Evolutionary conservation across 53 echinoderm and acorn worm genomes (phyloP).

Genomic region (Paelopatides confundens): DNA sequence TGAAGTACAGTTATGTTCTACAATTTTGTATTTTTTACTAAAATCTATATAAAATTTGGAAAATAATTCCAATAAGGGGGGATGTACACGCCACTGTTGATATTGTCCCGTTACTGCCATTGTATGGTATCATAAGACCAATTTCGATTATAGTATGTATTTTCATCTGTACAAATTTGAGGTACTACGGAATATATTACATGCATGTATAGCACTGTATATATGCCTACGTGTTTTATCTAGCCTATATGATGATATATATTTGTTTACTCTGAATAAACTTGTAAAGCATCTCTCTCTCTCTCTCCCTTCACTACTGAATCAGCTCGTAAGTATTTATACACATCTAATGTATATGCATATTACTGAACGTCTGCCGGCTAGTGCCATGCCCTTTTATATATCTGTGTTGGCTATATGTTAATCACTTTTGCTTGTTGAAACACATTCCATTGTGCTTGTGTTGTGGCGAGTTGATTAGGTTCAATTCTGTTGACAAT

Average conservation of each 20-base stretch:
- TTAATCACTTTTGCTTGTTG: not conserved
- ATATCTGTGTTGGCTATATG: not conserved
- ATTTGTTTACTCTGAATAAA: not conserved
- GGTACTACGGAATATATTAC: too few relatives aligned
- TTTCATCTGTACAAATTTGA: not conserved
- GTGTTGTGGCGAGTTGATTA: not conserved
- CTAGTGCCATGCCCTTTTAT: not conserved
- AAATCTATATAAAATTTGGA: too few relatives aligned
- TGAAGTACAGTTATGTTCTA: too few relatives aligned
- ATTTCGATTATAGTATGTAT: not conserved
- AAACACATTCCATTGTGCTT: not conserved
- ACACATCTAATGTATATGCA: not conserved
- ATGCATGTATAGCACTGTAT: too few relatives aligned
- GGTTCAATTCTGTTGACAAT: conserved; percentile 8
- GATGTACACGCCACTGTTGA: too few relatives aligned
- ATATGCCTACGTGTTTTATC: not conserved
- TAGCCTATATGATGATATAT: not conserved
- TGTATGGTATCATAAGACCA: not conserved
- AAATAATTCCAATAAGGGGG: too few relatives aligned
- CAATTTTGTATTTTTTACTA: too few relatives aligned
- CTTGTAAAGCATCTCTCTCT: not conserved
- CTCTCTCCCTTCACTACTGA: not conserved
- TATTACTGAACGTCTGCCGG: not conserved
- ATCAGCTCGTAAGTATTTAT: not conserved
- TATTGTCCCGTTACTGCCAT: not conserved